These are phyloP conservation scores for Morphnarchus princeps DNA, from an alignment of 2,113 vertebrate genomes.

Conservation along the genomic window DNA sequence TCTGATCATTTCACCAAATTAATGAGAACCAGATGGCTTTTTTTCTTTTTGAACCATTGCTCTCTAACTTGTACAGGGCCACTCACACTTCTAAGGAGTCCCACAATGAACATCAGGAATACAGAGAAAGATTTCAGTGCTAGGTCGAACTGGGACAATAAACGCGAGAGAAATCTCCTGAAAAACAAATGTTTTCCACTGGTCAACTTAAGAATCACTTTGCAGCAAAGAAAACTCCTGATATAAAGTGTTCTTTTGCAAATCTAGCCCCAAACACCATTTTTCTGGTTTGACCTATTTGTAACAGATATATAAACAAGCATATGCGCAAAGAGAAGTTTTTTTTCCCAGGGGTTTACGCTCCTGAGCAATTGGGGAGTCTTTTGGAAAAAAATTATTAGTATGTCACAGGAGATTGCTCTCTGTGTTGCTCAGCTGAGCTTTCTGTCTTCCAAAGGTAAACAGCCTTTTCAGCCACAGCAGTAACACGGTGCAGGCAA, in stretches of 20 bases:
- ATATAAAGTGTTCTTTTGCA: not conserved
- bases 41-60: not conserved
- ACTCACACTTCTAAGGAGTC: not conserved
- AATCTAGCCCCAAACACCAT: not conserved
- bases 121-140: not conserved
- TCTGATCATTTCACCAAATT: slow-evolving; percentile 17
- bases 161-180: not conserved
- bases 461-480: slow-evolving; percentile 51
- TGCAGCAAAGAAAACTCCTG: not conserved
- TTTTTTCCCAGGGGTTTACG: not conserved
- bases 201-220: not conserved
- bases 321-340: not conserved
- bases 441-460: slow-evolving; percentile 58
- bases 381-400: not conserved
- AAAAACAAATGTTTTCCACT: not conserved
- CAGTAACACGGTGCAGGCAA: slow-evolving; percentile 59
- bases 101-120: not conserved
- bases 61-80: not conserved
- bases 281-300: not conserved
- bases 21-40: slow-evolving; percentile 2
- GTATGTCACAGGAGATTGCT: not conserved
- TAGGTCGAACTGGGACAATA: not conserved
- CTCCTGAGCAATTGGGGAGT: not conserved
- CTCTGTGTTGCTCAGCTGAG: slow-evolving; percentile 25
- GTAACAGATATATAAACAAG: not conserved